Base-by-base conservation (phyloP, 2,113 vertebrate genomes). In the Perca flavescens region DNA sequence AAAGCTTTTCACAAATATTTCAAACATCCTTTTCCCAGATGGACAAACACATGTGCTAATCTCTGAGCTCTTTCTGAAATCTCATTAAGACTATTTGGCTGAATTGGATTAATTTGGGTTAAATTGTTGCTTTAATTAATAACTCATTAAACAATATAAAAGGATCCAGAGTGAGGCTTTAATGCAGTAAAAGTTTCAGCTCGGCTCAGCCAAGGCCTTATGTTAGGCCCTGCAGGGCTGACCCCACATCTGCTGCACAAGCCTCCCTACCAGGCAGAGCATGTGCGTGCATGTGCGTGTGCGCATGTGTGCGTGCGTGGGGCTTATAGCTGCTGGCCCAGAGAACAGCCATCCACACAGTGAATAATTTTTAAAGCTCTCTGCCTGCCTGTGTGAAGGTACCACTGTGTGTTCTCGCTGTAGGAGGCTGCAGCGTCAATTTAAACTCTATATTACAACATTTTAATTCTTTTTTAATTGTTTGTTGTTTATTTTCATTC, bases 181-280 rank as follows among this genome's bases (percentile, higher is more conserved):
- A 64, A 63, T 66, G 69, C 58, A 69, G 74, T 68, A 70, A 77
- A 82, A 66, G 75, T 72, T 65, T 82, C 67, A 82, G 78, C 60
- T 50, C 0, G 17, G 70, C 82, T 78, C 86, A 84, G 78, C 62
- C 16, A 16, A 79, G 84, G 89, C 89, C 84, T 83, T 58, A 47
- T 61, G 71, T 75, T 9, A 81, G 89, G 85, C 84, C 86, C 88
- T 88, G 83, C 86, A 80, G 88, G 61, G 0, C 82, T 82, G 82
- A 89, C 83, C 88, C 57, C 84, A 86, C 89, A 89, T 93, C 88
- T 93, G 90, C 84, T 88, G 64, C 79, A 79, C 72, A 79, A 88
- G 62, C 68, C 83, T 75, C 63, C 70, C 31, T 64, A 62, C 43
- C 73, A 57, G 73, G 63, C 64, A 58, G 36, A 43, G 76, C 46